These are phyloP conservation scores for Therioaphis trifolii DNA, from an alignment of 2,888 invertebrate species.

Conservation along the genomic window DNA sequence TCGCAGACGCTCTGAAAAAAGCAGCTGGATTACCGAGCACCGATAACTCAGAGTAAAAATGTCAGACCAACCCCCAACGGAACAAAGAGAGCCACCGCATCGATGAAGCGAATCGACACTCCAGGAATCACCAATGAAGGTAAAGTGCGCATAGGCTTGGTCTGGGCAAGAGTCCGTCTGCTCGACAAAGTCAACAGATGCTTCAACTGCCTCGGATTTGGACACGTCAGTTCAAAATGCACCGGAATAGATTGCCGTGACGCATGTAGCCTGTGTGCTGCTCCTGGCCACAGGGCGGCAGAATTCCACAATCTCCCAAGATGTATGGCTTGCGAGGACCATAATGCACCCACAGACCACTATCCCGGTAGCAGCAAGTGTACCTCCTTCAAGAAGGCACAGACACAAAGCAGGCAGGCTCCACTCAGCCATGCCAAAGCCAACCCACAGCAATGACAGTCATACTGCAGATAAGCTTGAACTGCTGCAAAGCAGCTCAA, in stretches of 20 bases:
- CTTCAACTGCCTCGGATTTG: background rate
- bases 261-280: background rate
- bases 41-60: background rate
- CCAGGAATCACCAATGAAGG: background rate
- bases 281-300: background rate
- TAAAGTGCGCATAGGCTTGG: background rate
- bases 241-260: background rate
- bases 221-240: background rate
- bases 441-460: background rate
- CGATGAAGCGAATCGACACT: background rate
- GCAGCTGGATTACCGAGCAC: background rate
- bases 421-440: background rate
- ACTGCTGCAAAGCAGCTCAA: conserved; percentile 17
- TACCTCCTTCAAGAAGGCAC: background rate
- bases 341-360: background rate
- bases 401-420: background rate
- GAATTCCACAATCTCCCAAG: background rate
- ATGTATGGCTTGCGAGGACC: no score
- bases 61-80: background rate
- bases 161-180: background rate
- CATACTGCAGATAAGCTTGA: background rate
- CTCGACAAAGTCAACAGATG: background rate
- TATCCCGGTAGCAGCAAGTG: background rate
- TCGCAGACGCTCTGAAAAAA: background rate
- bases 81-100: no score